A percentile compares a stretch with the other conserved stretches of the same genome.
Conservation (phyloP, 2,888 invertebrate genomes). For the Cinara cedri region DNA sequence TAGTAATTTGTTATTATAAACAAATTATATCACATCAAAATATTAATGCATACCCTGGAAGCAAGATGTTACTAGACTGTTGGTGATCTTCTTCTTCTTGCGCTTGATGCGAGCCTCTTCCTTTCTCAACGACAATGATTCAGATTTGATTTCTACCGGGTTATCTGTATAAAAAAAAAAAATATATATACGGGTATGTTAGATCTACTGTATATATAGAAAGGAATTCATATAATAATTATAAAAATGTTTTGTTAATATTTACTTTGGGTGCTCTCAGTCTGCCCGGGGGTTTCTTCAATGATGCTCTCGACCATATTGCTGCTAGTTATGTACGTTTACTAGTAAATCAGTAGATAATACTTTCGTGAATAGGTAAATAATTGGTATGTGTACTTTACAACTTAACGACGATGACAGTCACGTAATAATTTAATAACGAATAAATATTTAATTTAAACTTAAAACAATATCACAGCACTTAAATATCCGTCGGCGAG, state of each 20-base stretch:
- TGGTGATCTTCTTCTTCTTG: constrained; percentile 88
- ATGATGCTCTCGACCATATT: constrained; percentile 73
- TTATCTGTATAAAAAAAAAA: constrained; percentile 7
- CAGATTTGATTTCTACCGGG: constrained; percentile 21
- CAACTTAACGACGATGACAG: background rate
- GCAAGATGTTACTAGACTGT: constrained; percentile 85
- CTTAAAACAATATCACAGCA: constrained; percentile 58
- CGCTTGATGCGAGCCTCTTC: constrained; percentile 87
- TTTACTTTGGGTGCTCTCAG: constrained; percentile 65
- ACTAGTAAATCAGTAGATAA: constrained; percentile 20
- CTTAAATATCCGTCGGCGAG: constrained; percentile 39
- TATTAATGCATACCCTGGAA: constrained; percentile 72
- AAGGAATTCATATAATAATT: too few relatives aligned
- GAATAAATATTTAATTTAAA: constrained; percentile 51
- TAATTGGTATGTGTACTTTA: background rate
- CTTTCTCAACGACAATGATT: constrained; percentile 64
- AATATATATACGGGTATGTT: background rate
- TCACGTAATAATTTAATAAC: constrained; percentile 38
- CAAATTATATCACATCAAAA: background rate
- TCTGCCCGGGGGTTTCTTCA: constrained; percentile 66
- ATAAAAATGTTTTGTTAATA: background rate
- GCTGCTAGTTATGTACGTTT: constrained; percentile 57
- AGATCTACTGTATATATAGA: background rate
- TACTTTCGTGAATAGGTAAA: background rate
- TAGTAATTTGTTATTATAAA: background rate